Conservation (phyloP, 1,140 invertebrate species). For the Thaumetopoea pityocampa region DNA sequence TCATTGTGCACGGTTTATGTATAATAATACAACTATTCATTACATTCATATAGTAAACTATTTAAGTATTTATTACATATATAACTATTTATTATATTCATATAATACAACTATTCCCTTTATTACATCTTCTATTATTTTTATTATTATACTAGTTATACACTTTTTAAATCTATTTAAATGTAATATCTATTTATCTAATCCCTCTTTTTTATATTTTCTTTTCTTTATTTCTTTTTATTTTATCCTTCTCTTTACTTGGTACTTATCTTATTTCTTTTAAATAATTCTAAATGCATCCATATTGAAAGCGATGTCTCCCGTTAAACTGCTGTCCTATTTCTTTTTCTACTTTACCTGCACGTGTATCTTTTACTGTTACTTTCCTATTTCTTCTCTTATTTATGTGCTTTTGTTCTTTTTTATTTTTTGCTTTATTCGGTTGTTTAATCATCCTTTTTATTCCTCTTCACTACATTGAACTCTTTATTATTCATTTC, state of each 20-base stretch:
- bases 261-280: slow-evolving; percentile 3
- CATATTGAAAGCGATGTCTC: not conserved
- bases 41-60: no score
- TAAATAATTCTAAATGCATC: not conserved
- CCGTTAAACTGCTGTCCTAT: not conserved
- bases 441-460: no score
- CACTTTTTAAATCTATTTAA: no score
- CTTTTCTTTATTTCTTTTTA: slow-evolving; percentile 5
- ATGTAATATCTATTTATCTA: no score
- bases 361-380: slow-evolving; percentile 3
- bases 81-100: no score
- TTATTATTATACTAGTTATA: no score
- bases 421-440: slow-evolving; percentile 3
- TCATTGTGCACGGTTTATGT: no score
- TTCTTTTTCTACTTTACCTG: slow-evolving; percentile 7
- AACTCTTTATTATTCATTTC: slow-evolving; percentile 1
- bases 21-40: no score
- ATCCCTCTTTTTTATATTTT: slow-evolving; percentile 6
- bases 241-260: slow-evolving; percentile 1
- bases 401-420: slow-evolving; percentile 1
- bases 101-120: no score
- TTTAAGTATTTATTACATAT: no score
- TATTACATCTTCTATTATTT: no score
- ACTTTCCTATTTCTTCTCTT: slow-evolving; percentile 4
- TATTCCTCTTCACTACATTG: slow-evolving; percentile 2